Conservation (phyloP, 2,113 vertebrate genomes). For the Tachycineta bicolor region DNA sequence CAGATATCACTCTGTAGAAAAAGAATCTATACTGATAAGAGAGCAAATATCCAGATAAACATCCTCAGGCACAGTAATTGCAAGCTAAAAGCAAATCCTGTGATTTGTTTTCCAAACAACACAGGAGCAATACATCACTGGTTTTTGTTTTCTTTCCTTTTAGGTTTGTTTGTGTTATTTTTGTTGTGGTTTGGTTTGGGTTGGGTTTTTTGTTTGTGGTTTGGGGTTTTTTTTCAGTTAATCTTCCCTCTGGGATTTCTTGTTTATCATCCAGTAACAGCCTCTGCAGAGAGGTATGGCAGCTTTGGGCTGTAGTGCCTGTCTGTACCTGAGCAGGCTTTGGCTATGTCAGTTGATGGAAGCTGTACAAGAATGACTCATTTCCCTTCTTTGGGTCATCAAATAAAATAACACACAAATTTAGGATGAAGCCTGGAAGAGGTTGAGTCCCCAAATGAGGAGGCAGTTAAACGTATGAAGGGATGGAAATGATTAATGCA, state of each 20-base stretch:
- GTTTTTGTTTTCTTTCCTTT: neutral
- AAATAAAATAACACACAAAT: neutral
- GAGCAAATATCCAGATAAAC: neutral
- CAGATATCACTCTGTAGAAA: neutral
- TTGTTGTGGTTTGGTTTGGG: no score
- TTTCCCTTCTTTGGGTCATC: slow-evolving; percentile 3
- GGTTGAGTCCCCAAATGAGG: neutral
- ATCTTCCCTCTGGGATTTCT: neutral
- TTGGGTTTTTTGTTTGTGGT: no score
- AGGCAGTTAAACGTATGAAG: neutral
- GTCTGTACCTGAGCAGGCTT: slow-evolving; percentile 31
- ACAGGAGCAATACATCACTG: neutral
- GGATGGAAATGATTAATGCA: neutral
- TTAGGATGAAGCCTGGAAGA: neutral
- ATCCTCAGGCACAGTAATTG: neutral
- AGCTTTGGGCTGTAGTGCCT: slow-evolving; percentile 5
- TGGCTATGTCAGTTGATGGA: neutral
- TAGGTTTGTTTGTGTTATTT: neutral
- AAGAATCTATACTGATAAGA: neutral
- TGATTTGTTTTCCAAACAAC: neutral
- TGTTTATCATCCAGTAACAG: slow-evolving; percentile 44
- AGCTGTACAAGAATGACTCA: slow-evolving; percentile 19
- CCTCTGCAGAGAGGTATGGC: slow-evolving; percentile 28
- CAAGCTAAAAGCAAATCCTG: neutral
- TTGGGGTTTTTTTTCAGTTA: neutral